These are phyloP conservation scores for Kryptolebias marmoratus DNA, from an alignment of 2,113 vertebrate species.

Conservation along the genomic window DNA sequence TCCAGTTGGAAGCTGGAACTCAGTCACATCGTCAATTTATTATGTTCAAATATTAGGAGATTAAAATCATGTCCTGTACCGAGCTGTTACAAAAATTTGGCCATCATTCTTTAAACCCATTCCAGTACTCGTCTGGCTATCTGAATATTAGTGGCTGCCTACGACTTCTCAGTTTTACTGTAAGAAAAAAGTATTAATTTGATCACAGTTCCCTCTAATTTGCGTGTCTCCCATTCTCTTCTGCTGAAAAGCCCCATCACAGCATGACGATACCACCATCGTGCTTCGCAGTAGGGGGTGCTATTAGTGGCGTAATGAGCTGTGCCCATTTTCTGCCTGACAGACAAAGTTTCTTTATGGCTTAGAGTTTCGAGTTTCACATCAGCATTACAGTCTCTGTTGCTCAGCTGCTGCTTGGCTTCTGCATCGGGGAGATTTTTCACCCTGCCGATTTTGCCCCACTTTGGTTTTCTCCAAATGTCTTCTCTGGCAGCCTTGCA, in stretches of 20 bases:
- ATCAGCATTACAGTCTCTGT: slow-evolving; percentile 29
- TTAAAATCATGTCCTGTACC: not conserved
- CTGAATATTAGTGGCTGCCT: not conserved
- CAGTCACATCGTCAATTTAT: not conserved
- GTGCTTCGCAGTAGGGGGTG: slow-evolving; percentile 55
- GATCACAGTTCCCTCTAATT: slow-evolving; percentile 36
- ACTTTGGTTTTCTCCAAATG: slow-evolving; percentile 27
- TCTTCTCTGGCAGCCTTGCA: slow-evolving; percentile 10
- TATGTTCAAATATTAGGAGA: not conserved
- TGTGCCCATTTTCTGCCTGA: slow-evolving; percentile 58
- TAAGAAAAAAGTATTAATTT: slow-evolving; percentile 32
- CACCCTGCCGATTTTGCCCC: not conserved
- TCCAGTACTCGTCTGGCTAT: slow-evolving; percentile 43
- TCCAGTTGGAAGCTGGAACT: slow-evolving; percentile 12
- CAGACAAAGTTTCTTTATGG: slow-evolving; percentile 56
- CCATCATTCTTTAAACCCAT: slow-evolving; percentile 21
- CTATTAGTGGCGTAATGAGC: slow-evolving; percentile 71
- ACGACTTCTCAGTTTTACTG: slow-evolving; percentile 22
- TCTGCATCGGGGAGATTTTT: slow-evolving; percentile 2
- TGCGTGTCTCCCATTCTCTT: slow-evolving; percentile 43
- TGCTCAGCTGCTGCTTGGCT: not conserved
- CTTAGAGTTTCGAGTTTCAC: slow-evolving; percentile 49
- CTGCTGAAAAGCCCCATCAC: slow-evolving; percentile 47
- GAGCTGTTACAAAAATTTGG: slow-evolving; percentile 18
- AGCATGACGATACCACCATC: slow-evolving; percentile 57